phyloP scores from a whole-genome alignment of 2,888 invertebrate species.

The Drosophila cognata region DNA sequence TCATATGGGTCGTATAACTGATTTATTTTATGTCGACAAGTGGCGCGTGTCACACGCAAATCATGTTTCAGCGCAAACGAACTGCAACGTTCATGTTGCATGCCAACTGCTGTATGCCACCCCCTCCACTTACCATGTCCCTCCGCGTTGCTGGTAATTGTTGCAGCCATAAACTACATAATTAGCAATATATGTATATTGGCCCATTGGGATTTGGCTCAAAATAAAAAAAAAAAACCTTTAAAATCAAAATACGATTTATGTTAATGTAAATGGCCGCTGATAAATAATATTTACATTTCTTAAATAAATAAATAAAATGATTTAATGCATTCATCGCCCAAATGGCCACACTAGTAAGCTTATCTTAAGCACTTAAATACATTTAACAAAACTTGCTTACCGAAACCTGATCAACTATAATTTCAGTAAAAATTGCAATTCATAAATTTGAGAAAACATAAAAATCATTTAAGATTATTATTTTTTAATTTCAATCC shows the following conservation, averaged over 20 bases:
- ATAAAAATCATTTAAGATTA: background rate
- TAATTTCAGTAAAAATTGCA: background rate
- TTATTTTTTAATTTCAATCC: background rate
- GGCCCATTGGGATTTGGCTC: background rate
- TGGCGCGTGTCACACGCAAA: conserved; percentile 51
- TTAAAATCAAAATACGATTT: background rate
- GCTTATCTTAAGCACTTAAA: background rate
- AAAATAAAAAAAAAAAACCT: background rate
- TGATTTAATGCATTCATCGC: background rate
- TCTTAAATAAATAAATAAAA: background rate
- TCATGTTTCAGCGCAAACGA: conserved; percentile 17
- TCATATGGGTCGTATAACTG: conserved; percentile 66
- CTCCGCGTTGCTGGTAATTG: conserved; percentile 34
- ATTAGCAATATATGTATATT: conserved; percentile 47
- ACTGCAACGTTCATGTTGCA: conserved; percentile 23
- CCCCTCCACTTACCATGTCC: no score
- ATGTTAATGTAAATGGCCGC: background rate
- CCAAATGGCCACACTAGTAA: background rate
- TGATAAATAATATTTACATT: background rate
- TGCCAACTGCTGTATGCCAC: conserved; percentile 8
- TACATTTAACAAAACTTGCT: background rate
- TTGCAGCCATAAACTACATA: conserved; percentile 41
- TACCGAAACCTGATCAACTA: background rate
- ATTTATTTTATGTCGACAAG: conserved; percentile 56
- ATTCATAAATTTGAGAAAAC: no score